Conservation (phyloP, 2,797 vertebrate genomes). For the Xiphorhynchus erythropygius region DNA sequence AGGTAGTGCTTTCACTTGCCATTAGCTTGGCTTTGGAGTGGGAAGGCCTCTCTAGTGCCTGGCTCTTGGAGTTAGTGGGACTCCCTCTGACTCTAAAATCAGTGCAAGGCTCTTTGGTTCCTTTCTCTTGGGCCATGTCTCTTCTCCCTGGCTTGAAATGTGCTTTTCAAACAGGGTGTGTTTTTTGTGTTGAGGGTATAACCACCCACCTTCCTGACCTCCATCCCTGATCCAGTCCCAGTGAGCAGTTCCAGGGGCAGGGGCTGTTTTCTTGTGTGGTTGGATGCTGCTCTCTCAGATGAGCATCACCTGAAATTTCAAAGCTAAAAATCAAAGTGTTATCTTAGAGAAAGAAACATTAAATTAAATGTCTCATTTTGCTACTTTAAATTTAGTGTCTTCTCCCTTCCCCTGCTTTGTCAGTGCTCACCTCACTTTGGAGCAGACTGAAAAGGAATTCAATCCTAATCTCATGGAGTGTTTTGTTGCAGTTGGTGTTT, state of each 20-base stretch:
- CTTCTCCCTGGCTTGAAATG: background rate
- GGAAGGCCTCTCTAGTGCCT: background rate
- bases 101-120: background rate
- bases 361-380: background rate
- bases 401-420: constrained; percentile 1
- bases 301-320: background rate
- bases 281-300: background rate
- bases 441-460: constrained; percentile 80
- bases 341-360: background rate
- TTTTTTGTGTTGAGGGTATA: background rate
- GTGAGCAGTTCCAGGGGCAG: background rate
- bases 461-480: constrained; percentile 39
- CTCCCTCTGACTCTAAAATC: background rate
- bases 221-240: background rate
- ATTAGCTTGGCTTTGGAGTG: background rate
- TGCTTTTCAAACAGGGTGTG: background rate
- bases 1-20: background rate
- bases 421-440: constrained; percentile 46
- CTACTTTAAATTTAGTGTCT: background rate
- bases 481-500: constrained; percentile 54
- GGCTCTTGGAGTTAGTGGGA: background rate
- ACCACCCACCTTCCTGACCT: background rate
- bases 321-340: background rate
- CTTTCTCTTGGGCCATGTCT: background rate
- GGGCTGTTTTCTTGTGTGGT: background rate